Evolutionary conservation across 64 coral and sea anemone species (phyloP), one percentile per base, ranked within the genome.

Genomic region (Montipora foliosa): DNA sequence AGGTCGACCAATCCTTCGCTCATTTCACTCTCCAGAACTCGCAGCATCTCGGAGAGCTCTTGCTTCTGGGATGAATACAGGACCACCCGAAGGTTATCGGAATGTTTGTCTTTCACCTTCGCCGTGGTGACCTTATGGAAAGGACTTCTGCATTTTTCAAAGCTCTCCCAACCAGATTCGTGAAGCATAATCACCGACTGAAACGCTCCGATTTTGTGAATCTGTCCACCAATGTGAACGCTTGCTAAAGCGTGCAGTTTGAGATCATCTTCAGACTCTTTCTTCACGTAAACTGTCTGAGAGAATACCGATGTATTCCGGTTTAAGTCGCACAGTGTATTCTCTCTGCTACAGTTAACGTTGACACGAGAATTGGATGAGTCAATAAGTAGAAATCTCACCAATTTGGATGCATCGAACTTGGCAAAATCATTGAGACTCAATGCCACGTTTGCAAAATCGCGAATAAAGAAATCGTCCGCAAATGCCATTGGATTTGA

Each of bases 351-450:
- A 19, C 25, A 44, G 24, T 25, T 24, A 24, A 24, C 22, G 14
- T 10, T 67, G 4, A 16, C 0, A 1, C 14, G 5, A 10, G 81
- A 67, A 9, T 47, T 68, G 45, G 5, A 46, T 47, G 59, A 62
- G 55, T 83, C 58, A 45, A 8, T 67, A 13, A 83, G 14, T n/a
- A 67, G 15, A 83, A 83, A 83, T 83, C 81, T 83, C 81, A 83
- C 29, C 13, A 83, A 14, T 47, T 67, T 62, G 29, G 29, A 37
- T 37, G 29, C 29, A 37, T 37, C 29, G 29, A 37, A 37, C 29
- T 37, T 37, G 29, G 29, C 29, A 37, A 37, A 37, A 37, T 37
- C 29, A 37, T 0, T 37, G 29, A 37, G 29, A 37, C 29, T 37
- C 29, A 37, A 0, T 37, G 29, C 29, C 0, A 37, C 1, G 29